These are phyloP conservation scores for Microtus richardsoni DNA, from an alignment of 2,113 vertebrate genomes.

Conservation along the genomic window DNA sequence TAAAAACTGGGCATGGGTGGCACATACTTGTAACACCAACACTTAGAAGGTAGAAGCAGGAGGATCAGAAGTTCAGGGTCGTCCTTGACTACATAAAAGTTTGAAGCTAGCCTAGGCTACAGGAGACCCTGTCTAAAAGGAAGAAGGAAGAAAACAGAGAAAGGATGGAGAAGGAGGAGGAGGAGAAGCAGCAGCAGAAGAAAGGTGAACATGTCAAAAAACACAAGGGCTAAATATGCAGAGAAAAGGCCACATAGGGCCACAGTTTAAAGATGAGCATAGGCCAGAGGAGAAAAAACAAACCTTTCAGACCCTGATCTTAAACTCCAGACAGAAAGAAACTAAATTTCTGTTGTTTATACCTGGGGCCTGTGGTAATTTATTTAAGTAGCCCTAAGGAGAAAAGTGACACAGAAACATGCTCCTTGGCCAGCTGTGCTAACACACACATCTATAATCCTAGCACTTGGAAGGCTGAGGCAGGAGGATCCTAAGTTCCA, in stretches of 20 bases:
- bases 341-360: constrained; percentile 10
- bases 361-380: background rate
- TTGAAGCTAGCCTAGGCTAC: background rate
- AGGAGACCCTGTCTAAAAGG: background rate
- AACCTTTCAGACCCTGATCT: background rate
- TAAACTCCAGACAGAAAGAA: background rate
- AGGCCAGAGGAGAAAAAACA: background rate
- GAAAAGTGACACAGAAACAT: background rate
- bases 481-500: background rate
- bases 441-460: background rate
- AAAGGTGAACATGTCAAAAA: background rate
- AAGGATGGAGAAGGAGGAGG: accelerated
- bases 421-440: background rate
- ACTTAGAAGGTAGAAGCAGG: background rate
- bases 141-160: background rate
- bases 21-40: background rate
- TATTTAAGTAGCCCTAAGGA: background rate
- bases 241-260: background rate
- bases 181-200: no score
- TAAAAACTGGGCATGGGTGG: background rate
- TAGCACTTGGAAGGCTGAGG: background rate
- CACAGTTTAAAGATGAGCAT: background rate
- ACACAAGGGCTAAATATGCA: background rate
- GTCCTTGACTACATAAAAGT: background rate
- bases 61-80: background rate